phyloP scores from a whole-genome alignment of 2,113 vertebrate genomes.

The Cathartes aura region DNA sequence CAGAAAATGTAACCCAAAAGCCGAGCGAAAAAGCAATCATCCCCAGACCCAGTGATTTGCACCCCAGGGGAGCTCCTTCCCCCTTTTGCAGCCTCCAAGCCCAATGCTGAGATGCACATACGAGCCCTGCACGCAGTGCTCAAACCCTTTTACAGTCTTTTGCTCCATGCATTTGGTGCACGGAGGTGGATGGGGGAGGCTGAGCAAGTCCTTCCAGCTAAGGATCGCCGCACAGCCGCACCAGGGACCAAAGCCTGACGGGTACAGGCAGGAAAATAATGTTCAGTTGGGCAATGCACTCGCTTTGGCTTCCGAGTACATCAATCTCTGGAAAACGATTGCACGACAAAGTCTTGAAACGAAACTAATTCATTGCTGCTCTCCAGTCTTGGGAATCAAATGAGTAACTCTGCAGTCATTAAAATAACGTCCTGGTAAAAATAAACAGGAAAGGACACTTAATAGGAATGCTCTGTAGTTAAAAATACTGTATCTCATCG shows the following conservation, averaged over 20 bases:
- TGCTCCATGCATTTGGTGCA: neutral
- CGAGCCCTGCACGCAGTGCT: rapidly evolving
- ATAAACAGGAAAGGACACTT: constrained; percentile 47
- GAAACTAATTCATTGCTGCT: constrained; percentile 13
- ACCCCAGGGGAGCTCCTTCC: neutral
- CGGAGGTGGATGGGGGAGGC: neutral
- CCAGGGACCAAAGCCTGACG: neutral
- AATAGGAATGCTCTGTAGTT: neutral
- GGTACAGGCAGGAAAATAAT: neutral
- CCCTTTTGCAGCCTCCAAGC: neutral
- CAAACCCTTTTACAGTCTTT: neutral
- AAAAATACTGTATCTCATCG: neutral
- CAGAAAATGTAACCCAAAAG: neutral
- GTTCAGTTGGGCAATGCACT: neutral
- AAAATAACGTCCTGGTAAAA: constrained; percentile 40
- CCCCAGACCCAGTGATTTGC: neutral
- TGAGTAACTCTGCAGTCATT: constrained; percentile 54
- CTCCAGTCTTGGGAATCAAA: constrained; percentile 27
- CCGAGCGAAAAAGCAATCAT: rapidly evolving
- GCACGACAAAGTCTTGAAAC: neutral
- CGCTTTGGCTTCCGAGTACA: neutral
- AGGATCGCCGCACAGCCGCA: rapidly evolving
- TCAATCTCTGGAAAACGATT: neutral
- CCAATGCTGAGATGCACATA: rapidly evolving
- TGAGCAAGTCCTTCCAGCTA: neutral